These are phyloP conservation scores for Dolichallabes microphthalmus DNA, from an alignment of 2,113 vertebrate species.

Conservation along the genomic window DNA sequence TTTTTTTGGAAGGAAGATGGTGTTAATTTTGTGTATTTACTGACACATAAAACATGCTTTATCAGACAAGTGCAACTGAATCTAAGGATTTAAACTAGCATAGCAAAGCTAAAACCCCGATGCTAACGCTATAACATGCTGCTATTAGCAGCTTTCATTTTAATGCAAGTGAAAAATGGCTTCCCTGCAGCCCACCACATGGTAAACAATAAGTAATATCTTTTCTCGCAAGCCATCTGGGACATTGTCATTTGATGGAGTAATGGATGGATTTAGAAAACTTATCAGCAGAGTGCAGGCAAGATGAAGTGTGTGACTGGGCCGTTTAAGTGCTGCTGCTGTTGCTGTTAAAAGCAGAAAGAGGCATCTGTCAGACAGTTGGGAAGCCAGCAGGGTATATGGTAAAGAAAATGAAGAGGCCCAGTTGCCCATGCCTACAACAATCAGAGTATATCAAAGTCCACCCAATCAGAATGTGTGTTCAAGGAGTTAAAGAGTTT, in stretches of 20 bases:
- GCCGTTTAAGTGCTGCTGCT: conserved; percentile 22
- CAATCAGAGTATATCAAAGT: conserved; percentile 1
- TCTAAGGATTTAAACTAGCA: background rate
- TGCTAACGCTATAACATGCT: conserved; percentile 20
- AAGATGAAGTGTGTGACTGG: conserved; percentile 19
- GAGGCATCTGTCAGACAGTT: conserved; percentile 28
- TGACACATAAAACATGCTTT: conserved; percentile 5
- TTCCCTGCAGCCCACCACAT: background rate
- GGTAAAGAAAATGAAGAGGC: conserved; percentile 26
- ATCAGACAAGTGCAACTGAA: background rate
- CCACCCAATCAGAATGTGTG: background rate
- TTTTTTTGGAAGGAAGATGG: background rate
- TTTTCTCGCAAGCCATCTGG: conserved; percentile 28
- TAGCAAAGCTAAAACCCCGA: background rate
- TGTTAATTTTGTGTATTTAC: background rate
- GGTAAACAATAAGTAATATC: conserved; percentile 42
- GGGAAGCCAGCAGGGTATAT: conserved; percentile 26
- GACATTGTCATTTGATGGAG: conserved; percentile 39
- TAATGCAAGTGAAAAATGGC: background rate
- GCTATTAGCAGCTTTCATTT: conserved; percentile 6
- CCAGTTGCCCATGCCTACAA: conserved; percentile 27
- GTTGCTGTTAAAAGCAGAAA: conserved; percentile 33
- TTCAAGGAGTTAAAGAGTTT: background rate
- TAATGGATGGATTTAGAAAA: conserved; percentile 46
- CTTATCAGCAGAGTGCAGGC: conserved; percentile 46